phyloP scores from a whole-genome alignment of 2,888 invertebrate species.

The Hanleya hanleyi region DNA sequence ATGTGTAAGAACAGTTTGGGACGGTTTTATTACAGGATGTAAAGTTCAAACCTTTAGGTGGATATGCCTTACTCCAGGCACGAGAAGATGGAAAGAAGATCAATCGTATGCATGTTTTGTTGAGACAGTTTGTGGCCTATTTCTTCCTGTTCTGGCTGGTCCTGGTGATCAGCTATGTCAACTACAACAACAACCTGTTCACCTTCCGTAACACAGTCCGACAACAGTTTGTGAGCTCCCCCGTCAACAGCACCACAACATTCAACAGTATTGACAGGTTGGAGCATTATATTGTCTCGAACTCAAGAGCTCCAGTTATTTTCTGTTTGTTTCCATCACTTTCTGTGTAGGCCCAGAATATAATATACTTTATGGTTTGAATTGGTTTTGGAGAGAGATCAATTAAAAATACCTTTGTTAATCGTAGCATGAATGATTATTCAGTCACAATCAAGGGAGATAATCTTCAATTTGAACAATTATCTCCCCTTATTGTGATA shows the following conservation, averaged over 20 bases:
- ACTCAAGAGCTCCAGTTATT: too few relatives aligned
- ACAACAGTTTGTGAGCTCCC: constrained; percentile 12
- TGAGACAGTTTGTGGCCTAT: constrained; percentile 58
- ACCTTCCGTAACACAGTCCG: constrained; percentile 41
- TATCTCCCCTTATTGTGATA: too few relatives aligned
- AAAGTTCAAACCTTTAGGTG: constrained; percentile 62
- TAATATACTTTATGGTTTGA: too few relatives aligned
- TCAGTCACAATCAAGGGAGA: too few relatives aligned
- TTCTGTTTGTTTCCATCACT: too few relatives aligned
- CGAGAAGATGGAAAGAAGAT: constrained; percentile 60
- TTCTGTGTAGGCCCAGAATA: too few relatives aligned
- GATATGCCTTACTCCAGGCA: constrained; percentile 65
- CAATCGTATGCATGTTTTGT: constrained; percentile 55
- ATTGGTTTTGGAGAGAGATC: too few relatives aligned
- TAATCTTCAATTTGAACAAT: too few relatives aligned
- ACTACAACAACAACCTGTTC: constrained; percentile 45
- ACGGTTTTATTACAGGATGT: constrained; percentile 52
- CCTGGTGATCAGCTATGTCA: constrained; percentile 55
- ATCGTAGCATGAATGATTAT: too few relatives aligned
- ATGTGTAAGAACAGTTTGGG: too few relatives aligned
- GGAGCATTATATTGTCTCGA: too few relatives aligned
- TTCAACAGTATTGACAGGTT: constrained; percentile 37
- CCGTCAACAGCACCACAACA: constrained; percentile 23
- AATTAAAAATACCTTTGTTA: too few relatives aligned
- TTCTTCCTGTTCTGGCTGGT: constrained; percentile 55